phyloP scores from a whole-genome alignment of 2,797 vertebrate species.

The Lepus oiostolus region DNA sequence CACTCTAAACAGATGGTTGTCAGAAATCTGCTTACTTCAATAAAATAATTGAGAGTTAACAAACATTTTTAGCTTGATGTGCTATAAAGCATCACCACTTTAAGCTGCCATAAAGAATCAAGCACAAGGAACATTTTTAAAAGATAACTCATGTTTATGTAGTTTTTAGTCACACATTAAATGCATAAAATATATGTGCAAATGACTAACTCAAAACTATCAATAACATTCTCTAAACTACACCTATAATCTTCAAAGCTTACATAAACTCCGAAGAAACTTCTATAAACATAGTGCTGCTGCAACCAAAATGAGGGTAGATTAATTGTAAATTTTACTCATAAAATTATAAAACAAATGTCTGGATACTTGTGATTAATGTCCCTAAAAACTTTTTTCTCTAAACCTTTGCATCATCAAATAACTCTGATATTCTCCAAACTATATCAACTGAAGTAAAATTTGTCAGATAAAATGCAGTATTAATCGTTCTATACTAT shows the following conservation, averaged over 20 bases:
- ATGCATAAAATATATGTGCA: slow-evolving; percentile 66
- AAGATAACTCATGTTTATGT: slow-evolving; percentile 80
- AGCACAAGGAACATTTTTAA: slow-evolving; percentile 71
- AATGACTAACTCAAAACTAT: slow-evolving; percentile 65
- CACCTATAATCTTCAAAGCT: slow-evolving; percentile 62
- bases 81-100: slow-evolving; percentile 71
- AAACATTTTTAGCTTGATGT: slow-evolving; percentile 71
- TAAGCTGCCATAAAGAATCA: slow-evolving; percentile 77
- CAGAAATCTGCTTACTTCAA: slow-evolving; percentile 85
- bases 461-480: slow-evolving; percentile 79
- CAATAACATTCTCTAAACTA: slow-evolving; percentile 75
- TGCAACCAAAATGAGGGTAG: slow-evolving; percentile 70
- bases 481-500: slow-evolving; percentile 73
- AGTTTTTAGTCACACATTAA: slow-evolving; percentile 81
- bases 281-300: slow-evolving; percentile 68
- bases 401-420: slow-evolving; percentile 72
- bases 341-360: slow-evolving; percentile 79
- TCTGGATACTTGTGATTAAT: slow-evolving; percentile 62
- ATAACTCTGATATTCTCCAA: slow-evolving; percentile 72
- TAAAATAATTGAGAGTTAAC: slow-evolving; percentile 77
- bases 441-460: slow-evolving; percentile 72
- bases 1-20: slow-evolving; percentile 84
- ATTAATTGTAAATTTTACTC: slow-evolving; percentile 82
- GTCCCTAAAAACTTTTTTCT: slow-evolving; percentile 79
- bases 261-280: slow-evolving; percentile 62